A percentile compares a stretch with the other conserved stretches of the same genome.
Evolutionary conservation across 2,888 invertebrate species (phyloP).

Genomic region (Ennomos erosarius): DNA sequence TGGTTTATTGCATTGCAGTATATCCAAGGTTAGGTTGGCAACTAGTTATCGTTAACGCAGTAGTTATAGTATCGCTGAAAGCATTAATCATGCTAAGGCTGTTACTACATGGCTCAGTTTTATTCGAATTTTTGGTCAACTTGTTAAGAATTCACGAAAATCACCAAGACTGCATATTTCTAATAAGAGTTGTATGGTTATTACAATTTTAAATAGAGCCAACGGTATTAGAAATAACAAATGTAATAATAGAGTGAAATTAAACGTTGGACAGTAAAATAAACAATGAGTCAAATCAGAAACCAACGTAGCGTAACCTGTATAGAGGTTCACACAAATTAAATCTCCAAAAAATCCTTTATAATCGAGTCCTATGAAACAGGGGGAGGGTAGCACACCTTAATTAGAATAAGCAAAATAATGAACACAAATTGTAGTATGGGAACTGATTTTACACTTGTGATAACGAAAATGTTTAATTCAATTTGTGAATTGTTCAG

Average conservation of each 20-base stretch:
- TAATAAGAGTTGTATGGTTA: conserved; percentile 6
- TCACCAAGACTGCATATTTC: neutral
- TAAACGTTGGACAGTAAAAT: conserved; percentile 46
- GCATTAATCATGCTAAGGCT: conserved; percentile 51
- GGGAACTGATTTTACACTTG: conserved; percentile 69
- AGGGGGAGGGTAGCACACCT: conserved; percentile 63
- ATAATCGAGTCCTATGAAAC: conserved; percentile 50
- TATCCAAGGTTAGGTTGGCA: conserved; percentile 55
- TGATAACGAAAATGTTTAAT: conserved; percentile 41
- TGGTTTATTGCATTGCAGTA: conserved; percentile 36
- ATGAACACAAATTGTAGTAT: conserved; percentile 65
- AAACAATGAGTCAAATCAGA: conserved; percentile 57
- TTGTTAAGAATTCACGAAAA: conserved; percentile 6
- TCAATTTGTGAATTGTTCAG: conserved; percentile 29
- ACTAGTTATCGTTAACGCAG: conserved; percentile 46
- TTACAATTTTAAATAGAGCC: neutral
- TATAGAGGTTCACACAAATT: conserved; percentile 77
- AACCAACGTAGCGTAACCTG: conserved; percentile 58
- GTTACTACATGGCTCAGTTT: conserved; percentile 29
- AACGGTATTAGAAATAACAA: conserved; percentile 31
- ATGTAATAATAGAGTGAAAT: conserved; percentile 40
- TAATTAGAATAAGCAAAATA: conserved; percentile 79
- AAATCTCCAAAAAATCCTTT: conserved; percentile 70
- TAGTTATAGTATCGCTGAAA: conserved; percentile 46
- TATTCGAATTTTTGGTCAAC: conserved; percentile 29